Evolutionary conservation across 2,888 invertebrate species (phyloP), one percentile per base, ranked within the genome.

Genomic region (Pheosia tremula): DNA sequence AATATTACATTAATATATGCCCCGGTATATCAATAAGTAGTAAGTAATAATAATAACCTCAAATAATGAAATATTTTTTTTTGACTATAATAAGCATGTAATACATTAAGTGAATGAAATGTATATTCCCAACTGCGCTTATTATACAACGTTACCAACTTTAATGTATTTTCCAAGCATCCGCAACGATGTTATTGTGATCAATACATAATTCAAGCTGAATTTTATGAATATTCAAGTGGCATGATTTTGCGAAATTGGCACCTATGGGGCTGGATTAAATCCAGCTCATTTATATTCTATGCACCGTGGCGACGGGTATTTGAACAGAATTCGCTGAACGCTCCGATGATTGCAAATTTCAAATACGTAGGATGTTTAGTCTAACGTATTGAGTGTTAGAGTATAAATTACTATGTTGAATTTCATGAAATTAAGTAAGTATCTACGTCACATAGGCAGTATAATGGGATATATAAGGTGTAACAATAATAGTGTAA

Each of bases 211-310:
- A 76, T 79, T 71, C 67, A 67, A 66, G 64, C 59, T 59, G 63
- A 63, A 66, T 74, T 74, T 72, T 81, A 73, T 82, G 82, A 84
- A 81, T 84, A 85, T 84, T 80, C 82, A 78, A 80, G 72, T 69
- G 69, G 71, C 61, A 72, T 75, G 75, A 77, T 72, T 78, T 75
- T 67, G 66, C 75, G 72, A 77, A 80, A 78, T 78, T 79, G 78
- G 66, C 79, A 78, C 76, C 79, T 71, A 76, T 69, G 69, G 24
- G 69, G 70, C 69, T 71, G 76, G 74, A 75, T 75, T 65, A 74
- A 69, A 50, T 61, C 54, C 56, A 10, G 73, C 75, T 85, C 86
- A 86, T 87, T 81, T 81, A 80, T 83, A 87, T 88, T 87, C 87
- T 70, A 74, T 80, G 82, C 82, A 77, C 69, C 64, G 73, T 74